Conservation (phyloP, 2,113 vertebrate species). For the Ptyas mucosa region DNA sequence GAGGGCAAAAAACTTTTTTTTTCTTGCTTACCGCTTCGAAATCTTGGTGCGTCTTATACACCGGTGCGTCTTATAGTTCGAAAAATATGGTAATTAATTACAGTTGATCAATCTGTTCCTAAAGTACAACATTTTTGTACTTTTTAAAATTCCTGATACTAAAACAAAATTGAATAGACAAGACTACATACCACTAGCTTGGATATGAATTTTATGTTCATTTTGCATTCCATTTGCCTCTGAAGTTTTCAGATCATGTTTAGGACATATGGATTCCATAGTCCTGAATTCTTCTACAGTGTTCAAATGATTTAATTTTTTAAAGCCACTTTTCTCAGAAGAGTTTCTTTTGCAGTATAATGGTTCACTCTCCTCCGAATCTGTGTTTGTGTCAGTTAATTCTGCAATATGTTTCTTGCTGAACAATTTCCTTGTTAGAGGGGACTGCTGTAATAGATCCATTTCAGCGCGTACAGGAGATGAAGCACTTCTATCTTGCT, state of each 20-base stretch:
- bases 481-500: constrained; percentile 68
- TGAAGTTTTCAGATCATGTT: constrained; percentile 65
- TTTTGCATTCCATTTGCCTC: constrained; percentile 71
- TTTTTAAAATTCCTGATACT: constrained; percentile 17
- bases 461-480: constrained; percentile 70
- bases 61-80: no score
- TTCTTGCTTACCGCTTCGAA: no score
- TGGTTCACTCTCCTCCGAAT: constrained; percentile 66
- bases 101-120: neutral
- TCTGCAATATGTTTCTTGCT: constrained; percentile 68
- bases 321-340: constrained; percentile 65
- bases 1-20: no score
- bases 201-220: constrained; percentile 70
- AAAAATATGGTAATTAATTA: neutral
- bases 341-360: constrained; percentile 58
- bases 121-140: neutral
- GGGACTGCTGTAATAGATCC: constrained; percentile 63
- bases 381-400: constrained; percentile 64
- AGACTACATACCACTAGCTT: constrained; percentile 71
- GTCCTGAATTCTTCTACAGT: constrained; percentile 67
- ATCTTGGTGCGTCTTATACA: no score
- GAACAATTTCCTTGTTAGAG: constrained; percentile 70
- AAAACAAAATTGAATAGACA: constrained; percentile 22
- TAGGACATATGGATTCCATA: constrained; percentile 67
- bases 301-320: constrained; percentile 68